Percentiles rank a stretch among this genome's conserved stretches.
phyloP scores from a whole-genome alignment of 2,797 vertebrate species.

The Ctenochaetus hawaiiensis region DNA sequence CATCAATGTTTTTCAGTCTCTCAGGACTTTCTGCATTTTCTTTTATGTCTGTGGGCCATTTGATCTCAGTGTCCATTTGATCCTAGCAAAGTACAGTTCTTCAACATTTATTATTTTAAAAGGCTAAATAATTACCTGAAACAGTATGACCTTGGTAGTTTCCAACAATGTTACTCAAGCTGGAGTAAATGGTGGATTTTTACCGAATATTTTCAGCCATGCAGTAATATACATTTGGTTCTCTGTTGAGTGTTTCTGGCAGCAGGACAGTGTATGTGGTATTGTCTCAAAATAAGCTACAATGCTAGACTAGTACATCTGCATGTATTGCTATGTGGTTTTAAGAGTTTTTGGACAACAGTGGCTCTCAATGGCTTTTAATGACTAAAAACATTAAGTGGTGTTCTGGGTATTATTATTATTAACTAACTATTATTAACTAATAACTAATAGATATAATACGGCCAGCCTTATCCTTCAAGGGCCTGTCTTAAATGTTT shows the following conservation, averaged over 20 bases:
- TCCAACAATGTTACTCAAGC: background rate
- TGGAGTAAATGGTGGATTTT: background rate
- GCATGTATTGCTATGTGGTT: background rate
- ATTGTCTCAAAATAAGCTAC: background rate
- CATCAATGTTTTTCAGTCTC: background rate
- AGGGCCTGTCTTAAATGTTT: background rate
- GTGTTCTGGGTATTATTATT: too few relatives aligned
- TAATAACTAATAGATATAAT: background rate
- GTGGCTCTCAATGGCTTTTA: background rate
- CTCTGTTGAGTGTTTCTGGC: too few relatives aligned
- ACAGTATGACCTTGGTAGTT: background rate
- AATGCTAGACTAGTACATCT: background rate
- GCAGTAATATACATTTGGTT: constrained; percentile 7
- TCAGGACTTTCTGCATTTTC: background rate
- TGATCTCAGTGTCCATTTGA: background rate
- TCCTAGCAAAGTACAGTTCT: background rate
- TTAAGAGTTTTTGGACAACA: background rate
- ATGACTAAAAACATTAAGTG: too few relatives aligned
- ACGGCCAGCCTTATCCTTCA: background rate
- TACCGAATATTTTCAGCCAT: background rate
- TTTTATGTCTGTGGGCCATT: background rate
- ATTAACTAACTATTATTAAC: too few relatives aligned
- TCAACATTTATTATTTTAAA: background rate
- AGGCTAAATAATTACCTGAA: background rate
- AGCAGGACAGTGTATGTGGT: background rate